These are phyloP conservation scores for Cartodere bifasciata DNA, from an alignment of 2,888 invertebrate species.

Conservation along the genomic window DNA sequence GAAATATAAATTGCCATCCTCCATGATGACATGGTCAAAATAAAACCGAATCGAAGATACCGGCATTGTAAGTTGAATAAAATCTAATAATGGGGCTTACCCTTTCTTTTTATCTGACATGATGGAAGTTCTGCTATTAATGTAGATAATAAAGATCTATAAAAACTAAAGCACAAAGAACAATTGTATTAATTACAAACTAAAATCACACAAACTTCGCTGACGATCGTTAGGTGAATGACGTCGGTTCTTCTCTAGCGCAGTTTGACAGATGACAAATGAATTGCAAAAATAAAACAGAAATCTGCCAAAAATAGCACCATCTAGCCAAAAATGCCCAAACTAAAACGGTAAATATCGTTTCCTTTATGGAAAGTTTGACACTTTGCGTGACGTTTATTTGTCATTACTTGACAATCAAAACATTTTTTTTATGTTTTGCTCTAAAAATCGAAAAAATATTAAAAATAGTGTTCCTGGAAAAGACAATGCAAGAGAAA, in stretches of 20 bases:
- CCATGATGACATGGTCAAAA: slow-evolving; percentile 31
- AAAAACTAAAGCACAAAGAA: slow-evolving; percentile 14
- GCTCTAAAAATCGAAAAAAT: too few relatives aligned
- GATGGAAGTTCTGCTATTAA: slow-evolving; percentile 13
- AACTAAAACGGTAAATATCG: too few relatives aligned
- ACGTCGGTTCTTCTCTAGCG: slow-evolving; percentile 28
- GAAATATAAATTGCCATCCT: slow-evolving; percentile 19
- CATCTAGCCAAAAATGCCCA: too few relatives aligned
- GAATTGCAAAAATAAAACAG: too few relatives aligned
- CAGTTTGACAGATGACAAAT: slow-evolving; percentile 22
- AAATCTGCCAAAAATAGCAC: too few relatives aligned
- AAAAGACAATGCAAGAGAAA: too few relatives aligned
- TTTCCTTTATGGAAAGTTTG: too few relatives aligned
- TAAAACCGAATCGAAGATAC: slow-evolving; percentile 16
- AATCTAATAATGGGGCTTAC: slow-evolving; percentile 3
- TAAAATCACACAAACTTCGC: slow-evolving; percentile 15
- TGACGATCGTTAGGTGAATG: slow-evolving; percentile 30
- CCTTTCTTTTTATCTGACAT: slow-evolving; percentile 27
- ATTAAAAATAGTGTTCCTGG: too few relatives aligned
- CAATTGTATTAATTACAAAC: slow-evolving; percentile 12
- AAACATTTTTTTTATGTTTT: too few relatives aligned
- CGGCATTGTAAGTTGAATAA: slow-evolving; percentile 12
- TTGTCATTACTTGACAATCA: too few relatives aligned
- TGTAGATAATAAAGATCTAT: slow-evolving; percentile 15
- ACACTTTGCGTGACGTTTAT: too few relatives aligned